Evolutionary conservation across 92 coral and sea anemone genomes (phyloP), one percentile per base, ranked within the genome.

Genomic region (Palythoa heliodiscus): DNA sequence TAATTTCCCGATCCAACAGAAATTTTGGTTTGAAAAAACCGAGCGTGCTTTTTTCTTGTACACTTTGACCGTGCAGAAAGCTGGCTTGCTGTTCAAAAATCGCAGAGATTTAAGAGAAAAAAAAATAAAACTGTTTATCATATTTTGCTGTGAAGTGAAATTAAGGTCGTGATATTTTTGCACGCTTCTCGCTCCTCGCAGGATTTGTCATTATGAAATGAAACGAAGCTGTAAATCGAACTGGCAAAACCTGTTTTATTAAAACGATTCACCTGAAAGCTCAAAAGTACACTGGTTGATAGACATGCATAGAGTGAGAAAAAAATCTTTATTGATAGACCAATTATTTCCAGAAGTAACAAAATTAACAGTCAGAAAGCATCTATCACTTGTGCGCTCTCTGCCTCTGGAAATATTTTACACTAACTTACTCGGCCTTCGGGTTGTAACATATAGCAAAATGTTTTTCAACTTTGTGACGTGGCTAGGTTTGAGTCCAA

Each of bases 231-330:
- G 35, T 39, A 47, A 69, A 5, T 22, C 8, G 29, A 40, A 19
- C 39, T 78, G 24, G 19, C 25, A 37, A 23, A 47, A 80, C 60
- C 17, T 52, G 15, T 43, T 55, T 25, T 47, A 16, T 52, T 43
- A 80, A 25, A 38, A 67, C 5, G 74, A 66, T 80, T 67, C 43
- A 14, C 29, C 84, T 22, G 22, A 61, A 80, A 47, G 60, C 75
- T 23, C 63, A 57, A 66, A 66, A 48, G 63, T 50, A 66, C 68
- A 48, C 61, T 43, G 58, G 43, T 66, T 80, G 84, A 66, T 80
- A n/a, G n/a, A n/a, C n/a, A n/a, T n/a, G n/a, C n/a, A n/a, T n/a
- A 66, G 74, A 67, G 55, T 1, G 63, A 5, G 9, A 52, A 24
- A 60, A 80, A 67, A 24, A 17, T 66, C 22, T 48, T 61, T 50